A percentile compares a stretch with the other conserved stretches of the same genome.
phyloP scores from a whole-genome alignment of 2,888 invertebrate species.

The Machimus atricapillus region DNA sequence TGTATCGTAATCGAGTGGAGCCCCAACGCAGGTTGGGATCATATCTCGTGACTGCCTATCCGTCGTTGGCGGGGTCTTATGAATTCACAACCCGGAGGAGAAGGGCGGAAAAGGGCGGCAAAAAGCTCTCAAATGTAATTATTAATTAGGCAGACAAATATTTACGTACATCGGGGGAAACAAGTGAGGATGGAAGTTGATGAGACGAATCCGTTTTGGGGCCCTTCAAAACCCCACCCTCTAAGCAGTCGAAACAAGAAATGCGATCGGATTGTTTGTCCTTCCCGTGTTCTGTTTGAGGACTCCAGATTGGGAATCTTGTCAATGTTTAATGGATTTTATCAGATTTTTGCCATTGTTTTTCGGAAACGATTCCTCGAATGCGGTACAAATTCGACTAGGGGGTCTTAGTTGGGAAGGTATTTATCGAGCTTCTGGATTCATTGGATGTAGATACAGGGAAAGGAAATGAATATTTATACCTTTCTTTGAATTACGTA shows the following conservation, averaged over 20 bases:
- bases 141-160: constrained; percentile 57
- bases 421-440: background rate
- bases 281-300: constrained; percentile 25
- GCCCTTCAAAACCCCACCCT: background rate
- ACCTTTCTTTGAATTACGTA: background rate
- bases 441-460: background rate
- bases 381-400: too few species aligned
- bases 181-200: constrained; percentile 2
- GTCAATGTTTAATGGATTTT: constrained; percentile 12
- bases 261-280: constrained; percentile 33
- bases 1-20: constrained; percentile 21
- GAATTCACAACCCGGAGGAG: background rate
- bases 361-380: background rate
- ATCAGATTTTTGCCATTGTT: background rate
- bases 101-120: background rate
- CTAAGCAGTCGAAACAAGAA: background rate
- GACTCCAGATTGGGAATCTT: constrained; percentile 26
- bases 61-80: background rate
- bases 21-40: background rate
- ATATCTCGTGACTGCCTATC: background rate
- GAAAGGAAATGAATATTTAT: background rate
- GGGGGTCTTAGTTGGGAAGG: background rate
- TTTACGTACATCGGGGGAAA: constrained; percentile 51
- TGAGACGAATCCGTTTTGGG: background rate
- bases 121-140: constrained; percentile 52